Evolutionary conservation across 2,113 vertebrate species (phyloP), one percentile per base, ranked within the genome.

Genomic region (Ammospiza caudacuta): DNA sequence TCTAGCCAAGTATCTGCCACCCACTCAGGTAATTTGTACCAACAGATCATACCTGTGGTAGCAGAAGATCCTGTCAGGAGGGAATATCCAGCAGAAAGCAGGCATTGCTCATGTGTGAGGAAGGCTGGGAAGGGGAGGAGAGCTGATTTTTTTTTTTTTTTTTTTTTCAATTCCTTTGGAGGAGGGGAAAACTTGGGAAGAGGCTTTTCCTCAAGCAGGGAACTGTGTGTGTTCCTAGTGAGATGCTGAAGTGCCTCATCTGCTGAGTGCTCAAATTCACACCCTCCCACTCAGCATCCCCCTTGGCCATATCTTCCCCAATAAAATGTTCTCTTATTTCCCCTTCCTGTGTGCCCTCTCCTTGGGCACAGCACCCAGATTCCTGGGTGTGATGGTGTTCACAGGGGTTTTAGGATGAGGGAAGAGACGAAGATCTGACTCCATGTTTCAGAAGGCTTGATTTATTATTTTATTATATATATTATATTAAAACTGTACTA

Each of bases 11-110:
- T 83, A 86, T 61, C 73, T 78, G 69, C 94, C 29, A 0, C 92
- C 89, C 76, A 80, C 92, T 88, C 75, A n/a, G 89, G 76, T 89
- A 70, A 91, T 87, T 87, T 92, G 91, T 89, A 86, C 68, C 72
- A 55, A 51, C 73, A 58, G 86, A 90, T 66, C 9, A 5, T 83
- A 92, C 85, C 82, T 93, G 72, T 35, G 72, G 51, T 31, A 78
- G 94, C 68, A 91, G 90, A 57, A 81, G 80, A 91, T 89, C 92
- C 84, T 75, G 77, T 91, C 64, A 44, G 93, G 70, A 94, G 47
- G 77, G 64, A 94, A 72, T 41, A 95, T 68, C 87, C 77, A 76
- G 72, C 83, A 83, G 87, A 92, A 90, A 43, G 29, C 44, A 29
- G 52, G 72, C 22, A 3, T 35, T 87, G 73, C 89, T 95, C 80